Evolutionary conservation across 2,888 invertebrate species (phyloP), one percentile per base, ranked within the genome.

Genomic region (Hypselothyrea guttata): DNA sequence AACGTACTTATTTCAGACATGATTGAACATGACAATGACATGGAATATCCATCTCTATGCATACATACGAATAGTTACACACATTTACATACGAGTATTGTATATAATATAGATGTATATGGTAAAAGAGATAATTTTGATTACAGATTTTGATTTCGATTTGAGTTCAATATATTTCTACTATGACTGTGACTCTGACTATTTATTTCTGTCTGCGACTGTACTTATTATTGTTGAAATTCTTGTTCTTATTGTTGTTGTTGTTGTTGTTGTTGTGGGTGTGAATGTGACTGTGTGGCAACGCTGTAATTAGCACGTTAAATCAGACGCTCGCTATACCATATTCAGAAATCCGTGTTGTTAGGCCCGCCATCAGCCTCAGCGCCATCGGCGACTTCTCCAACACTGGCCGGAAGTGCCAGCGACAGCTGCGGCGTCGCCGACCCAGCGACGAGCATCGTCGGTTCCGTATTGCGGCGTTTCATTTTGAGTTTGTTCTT

Each of bases 401-500:
- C 84, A 33, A 86, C 74, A 27, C 84, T 75, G 18, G 84, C 77
- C 62, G 91, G 89, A 70, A 91, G 88, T 71, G 89, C 90, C 79
- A 90, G 87, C 55, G 91, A 90, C 79, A 90, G 88, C 71, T 89
- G 89, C 55, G 90, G 89, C 59, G 89, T 84, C 57, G 88, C 86
- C 64, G 89, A 84, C 59, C 88, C 89, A 44, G 87, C 90, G 91
- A 91, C 90, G 76, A 91, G 90, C 94, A 94, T 94, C 86, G 93
- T 92, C 84, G 95, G 95, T 92, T 97, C 96, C 84, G 97, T 97
- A 92, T 98, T 97, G 90, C 98, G 95, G 85, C 98, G 93, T 92
- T 97, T 97, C 94, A 98, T 97, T 93, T 98, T 98, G 89, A 94
- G 94, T 92, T 96, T 96, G 91, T 95, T 95, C 93, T 99, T 98